These are phyloP conservation scores for Arctocebus calabarensis DNA, from an alignment of 2,797 vertebrate species.

Conservation along the genomic window DNA sequence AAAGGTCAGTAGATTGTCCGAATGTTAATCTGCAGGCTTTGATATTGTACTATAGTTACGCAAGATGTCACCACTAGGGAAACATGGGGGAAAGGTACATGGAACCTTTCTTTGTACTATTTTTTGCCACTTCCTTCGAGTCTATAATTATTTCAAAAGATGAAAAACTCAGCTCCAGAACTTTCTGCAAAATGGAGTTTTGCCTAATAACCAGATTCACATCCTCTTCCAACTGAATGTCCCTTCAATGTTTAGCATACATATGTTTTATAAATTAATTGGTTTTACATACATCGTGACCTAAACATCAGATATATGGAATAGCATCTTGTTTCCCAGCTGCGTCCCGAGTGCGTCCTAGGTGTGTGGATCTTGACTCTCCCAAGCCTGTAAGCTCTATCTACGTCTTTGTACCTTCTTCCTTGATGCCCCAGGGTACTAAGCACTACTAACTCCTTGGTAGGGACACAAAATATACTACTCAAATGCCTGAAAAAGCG, in stretches of 20 bases:
- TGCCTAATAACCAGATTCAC: neutral
- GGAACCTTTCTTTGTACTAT: neutral
- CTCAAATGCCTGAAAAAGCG: neutral
- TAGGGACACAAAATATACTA: neutral
- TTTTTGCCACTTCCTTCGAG: neutral
- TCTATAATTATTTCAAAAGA: conserved; percentile 60
- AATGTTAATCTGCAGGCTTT: neutral
- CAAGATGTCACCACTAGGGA: neutral
- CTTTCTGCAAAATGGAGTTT: neutral
- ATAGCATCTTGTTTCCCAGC: neutral
- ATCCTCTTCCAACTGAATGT: neutral
- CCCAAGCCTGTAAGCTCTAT: neutral
- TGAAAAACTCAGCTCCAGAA: neutral
- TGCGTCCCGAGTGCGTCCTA: neutral
- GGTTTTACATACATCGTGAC: neutral
- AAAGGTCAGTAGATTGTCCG: neutral
- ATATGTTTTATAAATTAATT: neutral
- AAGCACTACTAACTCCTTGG: neutral
- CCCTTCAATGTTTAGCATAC: neutral
- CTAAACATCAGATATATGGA: neutral
- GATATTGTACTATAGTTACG: neutral
- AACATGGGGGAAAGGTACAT: neutral
- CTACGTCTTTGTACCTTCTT: neutral
- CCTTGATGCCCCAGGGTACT: neutral
- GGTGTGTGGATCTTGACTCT: neutral